Conservation (phyloP, 1,140 invertebrate species). For the Streblospio benedicti region DNA sequence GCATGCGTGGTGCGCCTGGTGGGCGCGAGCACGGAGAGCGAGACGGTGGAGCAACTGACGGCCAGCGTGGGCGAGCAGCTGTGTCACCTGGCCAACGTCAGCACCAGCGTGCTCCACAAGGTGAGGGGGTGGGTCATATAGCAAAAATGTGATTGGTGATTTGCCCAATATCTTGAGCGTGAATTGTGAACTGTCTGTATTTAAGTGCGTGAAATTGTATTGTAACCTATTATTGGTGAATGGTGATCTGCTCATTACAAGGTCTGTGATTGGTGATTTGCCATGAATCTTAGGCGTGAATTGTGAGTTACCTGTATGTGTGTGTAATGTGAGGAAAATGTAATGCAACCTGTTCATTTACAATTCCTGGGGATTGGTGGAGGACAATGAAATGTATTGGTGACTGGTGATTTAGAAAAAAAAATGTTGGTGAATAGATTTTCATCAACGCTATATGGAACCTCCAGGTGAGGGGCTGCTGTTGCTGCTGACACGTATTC, state of each 20-base stretch:
- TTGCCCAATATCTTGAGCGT: neutral
- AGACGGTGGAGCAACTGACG: slow-evolving; percentile 57
- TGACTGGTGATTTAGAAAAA: too few relatives aligned
- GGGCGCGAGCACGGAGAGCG: slow-evolving; percentile 57
- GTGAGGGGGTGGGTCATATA: slow-evolving; percentile 18
- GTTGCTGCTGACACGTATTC: too few relatives aligned
- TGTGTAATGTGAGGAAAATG: too few relatives aligned
- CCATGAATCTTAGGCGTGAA: too few relatives aligned
- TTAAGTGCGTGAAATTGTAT: slow-evolving; percentile 44
- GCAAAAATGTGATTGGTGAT: neutral
- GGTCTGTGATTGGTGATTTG: too few relatives aligned
- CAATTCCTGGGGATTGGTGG: too few relatives aligned
- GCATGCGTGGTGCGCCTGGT: slow-evolving; percentile 19
- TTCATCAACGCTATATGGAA: too few relatives aligned
- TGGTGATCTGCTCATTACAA: slow-evolving; percentile 18
- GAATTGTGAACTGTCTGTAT: neutral
- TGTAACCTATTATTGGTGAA: neutral
- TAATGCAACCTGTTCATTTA: too few relatives aligned
- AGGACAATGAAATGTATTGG: too few relatives aligned
- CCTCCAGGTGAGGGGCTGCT: too few relatives aligned
- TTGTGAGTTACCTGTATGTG: too few relatives aligned
- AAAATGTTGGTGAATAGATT: too few relatives aligned
- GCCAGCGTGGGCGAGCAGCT: slow-evolving; percentile 61
- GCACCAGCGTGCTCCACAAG: slow-evolving; percentile 24
- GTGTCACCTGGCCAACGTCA: slow-evolving; percentile 50